A percentile compares a stretch with the other conserved stretches of the same genome.
Conservation (phyloP, 2,888 invertebrate species). For the Folsomia candida region DNA sequence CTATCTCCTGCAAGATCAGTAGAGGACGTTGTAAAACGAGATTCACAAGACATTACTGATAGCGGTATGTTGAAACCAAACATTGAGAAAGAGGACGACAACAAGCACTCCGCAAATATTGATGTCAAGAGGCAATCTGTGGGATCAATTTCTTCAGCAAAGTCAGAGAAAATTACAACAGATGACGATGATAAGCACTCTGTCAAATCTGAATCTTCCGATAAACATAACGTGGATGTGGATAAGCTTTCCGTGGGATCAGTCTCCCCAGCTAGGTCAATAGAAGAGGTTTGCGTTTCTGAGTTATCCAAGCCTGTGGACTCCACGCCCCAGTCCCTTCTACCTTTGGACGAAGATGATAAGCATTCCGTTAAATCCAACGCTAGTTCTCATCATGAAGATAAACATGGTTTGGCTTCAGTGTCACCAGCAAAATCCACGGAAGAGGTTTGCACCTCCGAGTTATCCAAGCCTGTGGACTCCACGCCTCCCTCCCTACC, state of each 20-base stretch:
- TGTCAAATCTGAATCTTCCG: not conserved
- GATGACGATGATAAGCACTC: conserved; percentile 5
- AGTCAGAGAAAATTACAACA: not conserved
- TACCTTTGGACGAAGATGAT: not conserved
- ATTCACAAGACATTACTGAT: not conserved
- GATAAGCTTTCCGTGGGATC: not conserved
- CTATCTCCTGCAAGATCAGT: not conserved
- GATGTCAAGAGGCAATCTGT: not conserved
- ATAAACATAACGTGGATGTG: not conserved
- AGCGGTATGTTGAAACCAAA: not conserved
- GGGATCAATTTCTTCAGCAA: not conserved
- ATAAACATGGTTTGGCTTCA: not conserved
- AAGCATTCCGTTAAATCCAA: conserved; percentile 2
- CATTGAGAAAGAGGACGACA: no score
- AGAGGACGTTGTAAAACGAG: not conserved
- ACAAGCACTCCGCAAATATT: not conserved
- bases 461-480: not conserved
- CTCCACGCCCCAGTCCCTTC: not conserved
- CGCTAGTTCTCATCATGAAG: not conserved
- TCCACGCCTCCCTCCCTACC: not conserved
- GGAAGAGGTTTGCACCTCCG: not conserved
- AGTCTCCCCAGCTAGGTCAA: not conserved
- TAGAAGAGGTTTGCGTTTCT: no score
- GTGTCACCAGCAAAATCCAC: not conserved
- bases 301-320: not conserved